These are phyloP conservation scores for Platycercus adscitus DNA, from an alignment of 2,113 vertebrate species.

Conservation along the genomic window DNA sequence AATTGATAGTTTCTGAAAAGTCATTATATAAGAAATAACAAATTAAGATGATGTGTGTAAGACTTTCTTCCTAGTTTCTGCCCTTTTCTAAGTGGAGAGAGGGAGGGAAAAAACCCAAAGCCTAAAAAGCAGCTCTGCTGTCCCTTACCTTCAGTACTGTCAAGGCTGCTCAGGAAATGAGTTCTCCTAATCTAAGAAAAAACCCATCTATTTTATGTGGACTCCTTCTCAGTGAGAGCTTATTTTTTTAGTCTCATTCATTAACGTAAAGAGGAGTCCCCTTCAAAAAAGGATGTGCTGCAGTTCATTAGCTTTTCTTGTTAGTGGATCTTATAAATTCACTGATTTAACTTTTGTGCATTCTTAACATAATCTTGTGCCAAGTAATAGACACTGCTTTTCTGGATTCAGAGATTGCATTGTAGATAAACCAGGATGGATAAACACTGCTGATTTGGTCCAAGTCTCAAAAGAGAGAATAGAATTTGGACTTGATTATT, in stretches of 20 bases:
- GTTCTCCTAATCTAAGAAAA: background rate
- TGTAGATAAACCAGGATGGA: background rate
- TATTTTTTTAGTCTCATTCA: background rate
- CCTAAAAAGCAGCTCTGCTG: background rate
- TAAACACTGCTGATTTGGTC: background rate
- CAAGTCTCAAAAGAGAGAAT: background rate
- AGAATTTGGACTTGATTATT: background rate
- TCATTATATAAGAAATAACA: background rate
- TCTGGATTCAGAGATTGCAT: background rate
- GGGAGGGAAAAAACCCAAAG: background rate
- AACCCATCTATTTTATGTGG: rapidly evolving
- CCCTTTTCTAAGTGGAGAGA: background rate
- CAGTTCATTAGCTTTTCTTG: background rate
- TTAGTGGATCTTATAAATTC: background rate
- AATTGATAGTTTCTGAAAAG: background rate
- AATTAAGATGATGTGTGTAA: background rate
- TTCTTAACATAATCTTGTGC: background rate
- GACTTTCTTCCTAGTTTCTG: background rate
- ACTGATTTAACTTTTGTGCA: background rate
- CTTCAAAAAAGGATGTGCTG: background rate
- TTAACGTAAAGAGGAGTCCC: background rate
- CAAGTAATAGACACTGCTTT: background rate
- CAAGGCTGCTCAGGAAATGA: background rate
- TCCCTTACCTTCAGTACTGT: background rate
- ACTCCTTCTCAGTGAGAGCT: background rate